Conservation (phyloP, 1,140 invertebrate species). For the Phymastichus coffea region DNA sequence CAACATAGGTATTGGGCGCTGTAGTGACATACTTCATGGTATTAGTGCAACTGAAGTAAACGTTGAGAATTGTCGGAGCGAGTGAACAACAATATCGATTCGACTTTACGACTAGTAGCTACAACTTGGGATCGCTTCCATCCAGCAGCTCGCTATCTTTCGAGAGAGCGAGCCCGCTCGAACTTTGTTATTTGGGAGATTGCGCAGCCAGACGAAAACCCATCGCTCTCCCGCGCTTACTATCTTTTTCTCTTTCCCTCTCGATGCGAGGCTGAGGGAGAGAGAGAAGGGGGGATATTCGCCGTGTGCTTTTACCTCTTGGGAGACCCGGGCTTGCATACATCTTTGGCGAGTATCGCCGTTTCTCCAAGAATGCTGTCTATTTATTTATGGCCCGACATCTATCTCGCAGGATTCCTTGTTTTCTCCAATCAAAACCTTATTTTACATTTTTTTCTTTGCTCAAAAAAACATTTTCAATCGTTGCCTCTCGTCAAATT, state of each 20-base stretch:
- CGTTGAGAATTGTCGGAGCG: background rate
- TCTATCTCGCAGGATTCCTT: background rate
- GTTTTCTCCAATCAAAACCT: too few relatives aligned
- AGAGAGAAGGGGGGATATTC: too few relatives aligned
- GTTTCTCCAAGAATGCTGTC: background rate
- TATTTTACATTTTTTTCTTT: too few relatives aligned
- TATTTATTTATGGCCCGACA: background rate
- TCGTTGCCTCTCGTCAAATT: too few relatives aligned
- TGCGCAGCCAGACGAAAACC: background rate
- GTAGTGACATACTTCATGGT: constrained; percentile 91
- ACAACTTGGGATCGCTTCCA: background rate
- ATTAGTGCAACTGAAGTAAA: constrained; percentile 80
- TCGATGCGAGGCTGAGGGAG: too few relatives aligned
- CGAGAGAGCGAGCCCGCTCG: background rate
- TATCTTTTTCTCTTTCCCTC: background rate
- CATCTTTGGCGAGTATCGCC: background rate
- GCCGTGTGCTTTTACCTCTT: too few relatives aligned
- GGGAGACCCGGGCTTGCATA: too few relatives aligned
- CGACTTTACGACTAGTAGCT: constrained; percentile 8
- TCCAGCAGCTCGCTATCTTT: constrained; percentile 5
- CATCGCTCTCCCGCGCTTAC: background rate
- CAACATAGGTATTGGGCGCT: constrained; percentile 74
- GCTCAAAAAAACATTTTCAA: too few relatives aligned
- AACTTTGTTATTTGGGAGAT: constrained; percentile 13
- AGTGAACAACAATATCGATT: constrained; percentile 5